These are phyloP conservation scores for Atethmia centrago DNA, from an alignment of 2,888 invertebrate species.

Conservation along the genomic window DNA sequence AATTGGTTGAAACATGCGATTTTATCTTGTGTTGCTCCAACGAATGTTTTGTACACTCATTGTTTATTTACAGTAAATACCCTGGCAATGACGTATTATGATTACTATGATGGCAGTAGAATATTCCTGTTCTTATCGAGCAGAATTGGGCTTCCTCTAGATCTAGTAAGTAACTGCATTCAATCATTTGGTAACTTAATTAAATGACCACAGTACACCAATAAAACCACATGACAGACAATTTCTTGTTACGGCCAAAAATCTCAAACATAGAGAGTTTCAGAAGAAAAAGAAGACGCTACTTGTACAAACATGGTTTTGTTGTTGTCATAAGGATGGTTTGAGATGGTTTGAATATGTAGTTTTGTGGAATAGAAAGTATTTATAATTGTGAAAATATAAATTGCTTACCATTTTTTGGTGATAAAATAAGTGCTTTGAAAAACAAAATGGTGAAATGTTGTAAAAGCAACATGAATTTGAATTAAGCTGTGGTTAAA, in stretches of 20 bases:
- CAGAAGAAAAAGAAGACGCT: not conserved
- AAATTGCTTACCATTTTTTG: not conserved
- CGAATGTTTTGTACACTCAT: not conserved
- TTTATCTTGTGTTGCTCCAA: not conserved
- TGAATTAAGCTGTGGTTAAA: not conserved
- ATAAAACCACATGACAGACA: not conserved
- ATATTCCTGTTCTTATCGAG: slow-evolving; percentile 93
- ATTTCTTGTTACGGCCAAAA: not conserved
- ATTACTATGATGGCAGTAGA: slow-evolving; percentile 93
- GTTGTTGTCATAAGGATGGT: not conserved
- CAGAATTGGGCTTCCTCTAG: slow-evolving; percentile 93
- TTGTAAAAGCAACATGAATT: not conserved
- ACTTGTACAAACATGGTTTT: slow-evolving; percentile 2
- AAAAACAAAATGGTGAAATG: not conserved
- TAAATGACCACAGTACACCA: not conserved
- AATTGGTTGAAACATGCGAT: slow-evolving; percentile 10
- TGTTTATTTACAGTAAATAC: slow-evolving; percentile 57
- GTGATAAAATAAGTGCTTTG: not conserved
- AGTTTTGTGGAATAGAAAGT: not conserved
- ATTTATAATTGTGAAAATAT: not conserved
- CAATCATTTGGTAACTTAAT: not conserved
- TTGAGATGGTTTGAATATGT: not conserved
- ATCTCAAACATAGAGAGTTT: not conserved
- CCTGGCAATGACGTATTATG: slow-evolving; percentile 76
- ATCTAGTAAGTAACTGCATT: slow-evolving; percentile 92